Base-by-base conservation (phyloP, 2,797 vertebrate genomes). In the Botia almorhae region DNA sequence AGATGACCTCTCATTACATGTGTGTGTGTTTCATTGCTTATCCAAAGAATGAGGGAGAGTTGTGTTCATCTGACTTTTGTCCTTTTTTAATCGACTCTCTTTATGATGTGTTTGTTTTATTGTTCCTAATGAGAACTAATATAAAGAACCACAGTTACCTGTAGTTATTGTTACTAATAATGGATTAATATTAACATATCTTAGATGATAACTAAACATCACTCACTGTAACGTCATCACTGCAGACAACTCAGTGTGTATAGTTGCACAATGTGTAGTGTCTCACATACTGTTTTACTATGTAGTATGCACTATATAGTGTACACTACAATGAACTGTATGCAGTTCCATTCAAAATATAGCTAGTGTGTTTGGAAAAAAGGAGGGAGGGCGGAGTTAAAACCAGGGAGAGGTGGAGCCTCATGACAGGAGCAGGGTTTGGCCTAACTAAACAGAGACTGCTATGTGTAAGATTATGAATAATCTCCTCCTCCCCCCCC, bases 391-490 rank as follows among this genome's bases (percentile, higher is more conserved):
- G 71, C 16, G 50, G 0, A 69, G 75, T 69, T 69, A 82, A 83
- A 75, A 71, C 83, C 69, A 64, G 36, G 69, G 78, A 69, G 69
- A 43, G 73, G 81, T 39, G 58, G 56, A 16, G 55, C 19, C n/a
- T n/a, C 11, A 67, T 29, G 50, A 29, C 23, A 33, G 60, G 56
- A 56, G 80, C 73, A 77, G 80, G 76, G 85, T 72, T 71, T 78
- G 68, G 36, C 26, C 48, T 12, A 36, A 51, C 65, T 69, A 69
- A 64, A 74, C 63, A 74, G 72, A 69, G 71, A 55, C 76, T 78
- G 61, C 76, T 78, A 68, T 78, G 89, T 90, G 88, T 89, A 89
- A 88, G 91, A 60, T 85, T 91, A 91, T 90, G 91, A 89, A 90
- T 89, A 92, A 91, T 85, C 87, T 74, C 88, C 72, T 85, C 84